Evolutionary conservation across 1,140 invertebrate genomes (phyloP).

Genomic region (Saxidomus purpurata): DNA sequence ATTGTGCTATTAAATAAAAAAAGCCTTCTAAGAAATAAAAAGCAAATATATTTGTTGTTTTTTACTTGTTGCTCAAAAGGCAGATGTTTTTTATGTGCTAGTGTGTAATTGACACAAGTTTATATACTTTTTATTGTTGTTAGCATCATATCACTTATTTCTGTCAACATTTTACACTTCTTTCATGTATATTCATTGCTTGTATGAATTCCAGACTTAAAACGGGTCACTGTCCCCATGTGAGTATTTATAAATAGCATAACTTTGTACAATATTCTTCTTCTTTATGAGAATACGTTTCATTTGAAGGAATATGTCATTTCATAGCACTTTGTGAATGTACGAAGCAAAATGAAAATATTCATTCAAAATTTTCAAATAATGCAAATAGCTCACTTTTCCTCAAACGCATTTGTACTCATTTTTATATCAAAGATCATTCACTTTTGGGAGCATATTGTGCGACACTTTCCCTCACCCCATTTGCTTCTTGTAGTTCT

Average conservation of each 20-base stretch:
- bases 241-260: slow-evolving; percentile 9
- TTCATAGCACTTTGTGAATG: too few relatives aligned
- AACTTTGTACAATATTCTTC: background rate
- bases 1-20: slow-evolving; percentile 9
- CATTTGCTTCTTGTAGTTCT: background rate
- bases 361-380: background rate
- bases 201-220: slow-evolving; percentile 37
- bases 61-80: slow-evolving; percentile 25
- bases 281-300: background rate
- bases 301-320: background rate
- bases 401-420: background rate
- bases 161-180: slow-evolving; percentile 19
- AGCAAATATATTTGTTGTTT: background rate
- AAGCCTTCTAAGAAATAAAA: background rate
- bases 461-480: background rate
- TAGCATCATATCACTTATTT: background rate
- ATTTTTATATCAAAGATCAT: background rate
- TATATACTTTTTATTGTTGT: slow-evolving; percentile 37
- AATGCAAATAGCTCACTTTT: background rate
- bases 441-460: background rate
- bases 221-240: slow-evolving; percentile 27
- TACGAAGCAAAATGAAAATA: too few relatives aligned
- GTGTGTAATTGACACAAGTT: slow-evolving; percentile 18
- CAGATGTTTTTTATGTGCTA: slow-evolving; percentile 30
- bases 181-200: slow-evolving; percentile 9